Evolutionary conservation across 2,113 vertebrate genomes (phyloP).

Genomic region (Hemichromis elongatus): DNA sequence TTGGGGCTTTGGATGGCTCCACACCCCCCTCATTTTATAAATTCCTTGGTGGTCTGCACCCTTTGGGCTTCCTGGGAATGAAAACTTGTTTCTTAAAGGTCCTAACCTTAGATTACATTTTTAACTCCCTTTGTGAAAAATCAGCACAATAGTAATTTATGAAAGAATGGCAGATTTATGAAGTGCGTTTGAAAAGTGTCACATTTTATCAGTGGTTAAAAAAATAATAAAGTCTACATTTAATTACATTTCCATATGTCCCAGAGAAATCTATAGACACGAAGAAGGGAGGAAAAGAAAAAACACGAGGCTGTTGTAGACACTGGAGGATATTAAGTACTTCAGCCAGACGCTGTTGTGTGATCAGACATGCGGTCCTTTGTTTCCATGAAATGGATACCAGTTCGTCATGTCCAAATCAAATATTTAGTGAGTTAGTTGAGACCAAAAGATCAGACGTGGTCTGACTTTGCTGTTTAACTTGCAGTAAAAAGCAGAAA

Average conservation of each 20-base stretch:
- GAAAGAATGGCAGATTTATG: background rate
- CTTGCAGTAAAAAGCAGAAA: background rate
- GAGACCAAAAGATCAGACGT: background rate
- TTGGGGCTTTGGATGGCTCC: background rate
- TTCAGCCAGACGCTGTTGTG: background rate
- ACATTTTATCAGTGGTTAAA: background rate
- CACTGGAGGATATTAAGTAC: background rate
- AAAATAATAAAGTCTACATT: background rate
- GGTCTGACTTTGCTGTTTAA: background rate
- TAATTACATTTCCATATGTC: conserved; percentile 9
- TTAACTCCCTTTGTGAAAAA: background rate
- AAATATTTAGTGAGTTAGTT: background rate
- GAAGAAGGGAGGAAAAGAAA: background rate
- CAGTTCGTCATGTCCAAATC: background rate
- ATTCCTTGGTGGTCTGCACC: conserved; percentile 19
- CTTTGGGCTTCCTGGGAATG: background rate
- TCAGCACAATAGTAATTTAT: background rate
- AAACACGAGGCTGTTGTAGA: background rate
- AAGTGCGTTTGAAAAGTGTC: background rate
- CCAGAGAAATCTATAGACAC: background rate
- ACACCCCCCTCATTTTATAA: background rate
- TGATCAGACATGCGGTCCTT: conserved; percentile 4
- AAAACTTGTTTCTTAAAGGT: background rate
- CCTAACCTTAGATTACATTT: background rate
- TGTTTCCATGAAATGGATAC: conserved; percentile 4